phyloP scores from a whole-genome alignment of 2,113 vertebrate species.

The Oreochromis tanganicae region DNA sequence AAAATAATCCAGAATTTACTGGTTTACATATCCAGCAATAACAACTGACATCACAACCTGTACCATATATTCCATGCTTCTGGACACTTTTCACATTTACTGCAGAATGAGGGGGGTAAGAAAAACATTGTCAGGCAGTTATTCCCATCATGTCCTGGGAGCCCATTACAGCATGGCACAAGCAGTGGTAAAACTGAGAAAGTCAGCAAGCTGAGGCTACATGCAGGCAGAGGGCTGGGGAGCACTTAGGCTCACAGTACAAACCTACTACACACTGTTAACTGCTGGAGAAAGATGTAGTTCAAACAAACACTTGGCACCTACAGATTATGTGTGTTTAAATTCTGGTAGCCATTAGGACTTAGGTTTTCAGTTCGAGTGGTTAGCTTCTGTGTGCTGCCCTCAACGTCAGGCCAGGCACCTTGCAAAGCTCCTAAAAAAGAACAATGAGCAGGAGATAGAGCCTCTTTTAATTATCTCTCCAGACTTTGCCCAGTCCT shows the following conservation, averaged over 20 bases:
- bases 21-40: conserved; percentile 75
- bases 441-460: not conserved
- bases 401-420: not conserved
- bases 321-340: conserved; percentile 34
- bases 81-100: conserved; percentile 60
- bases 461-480: conserved; percentile 39
- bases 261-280: conserved; percentile 13
- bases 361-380: not conserved
- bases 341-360: conserved; percentile 8
- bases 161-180: conserved; percentile 67
- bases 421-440: not conserved
- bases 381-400: not conserved
- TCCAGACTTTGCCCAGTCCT: conserved; percentile 65
- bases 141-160: conserved; percentile 69
- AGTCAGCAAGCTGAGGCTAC: conserved; percentile 27
- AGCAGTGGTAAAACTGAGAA: conserved; percentile 53
- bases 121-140: conserved; percentile 68
- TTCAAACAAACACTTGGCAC: conserved; percentile 44
- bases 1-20: conserved; percentile 75
- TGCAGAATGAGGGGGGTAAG: conserved; percentile 57
- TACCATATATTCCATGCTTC: conserved; percentile 68
- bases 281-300: conserved; percentile 23
- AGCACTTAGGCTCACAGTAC: not conserved
- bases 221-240: conserved; percentile 10
- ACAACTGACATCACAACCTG: conserved; percentile 76